Evolutionary conservation across 2,888 invertebrate species (phyloP), one percentile per base, ranked within the genome.

Genomic region (Poecilobothrus nobilitatus): DNA sequence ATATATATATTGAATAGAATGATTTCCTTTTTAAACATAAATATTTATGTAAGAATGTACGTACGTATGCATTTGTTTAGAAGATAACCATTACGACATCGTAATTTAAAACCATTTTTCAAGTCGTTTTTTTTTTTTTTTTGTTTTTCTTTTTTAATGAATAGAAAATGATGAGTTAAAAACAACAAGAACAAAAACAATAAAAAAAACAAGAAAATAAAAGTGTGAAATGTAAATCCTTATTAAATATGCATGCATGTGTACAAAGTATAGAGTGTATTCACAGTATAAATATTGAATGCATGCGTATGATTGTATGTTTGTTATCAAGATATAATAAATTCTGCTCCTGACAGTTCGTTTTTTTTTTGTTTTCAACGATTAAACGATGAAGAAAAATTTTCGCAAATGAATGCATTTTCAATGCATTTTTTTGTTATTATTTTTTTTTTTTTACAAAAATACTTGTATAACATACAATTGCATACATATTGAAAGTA

Each of bases 351-450:
- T 53, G 15, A 15, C 53, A 53, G 12, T 12, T 27, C 5, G 2
- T 4, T 27, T 27, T 27, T 27, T 27, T n/a, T 27, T 27, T 27
- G 1, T 37, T 37, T 37, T 37, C 7, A 37, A 12, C 37, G 37
- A 37, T 37, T 37, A 10, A 27, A 27, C 27, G 27, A 27, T 27
- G 27, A 27, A 27, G 5, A 27, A 37, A 53, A 53, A 6, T 53
- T 53, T 53, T 53, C 27, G 53, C 53, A 53, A 53, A 53, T 53
- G 53, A 53, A 53, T 53, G 53, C 53, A 53, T 53, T 53, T 53
- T 41, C 41, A 41, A 41, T 9, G 41, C 41, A 41, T 15, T 3
- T 41, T 41, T 41, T 41, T 41, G 4, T 27, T 27, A 4, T 27
- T 27, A 5, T n/a, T n/a, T 41, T 41, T 41, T 41, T 41, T 9